These are phyloP conservation scores for Melanotaenia nigrans DNA, from an alignment of 2,797 vertebrate species.

Conservation along the genomic window DNA sequence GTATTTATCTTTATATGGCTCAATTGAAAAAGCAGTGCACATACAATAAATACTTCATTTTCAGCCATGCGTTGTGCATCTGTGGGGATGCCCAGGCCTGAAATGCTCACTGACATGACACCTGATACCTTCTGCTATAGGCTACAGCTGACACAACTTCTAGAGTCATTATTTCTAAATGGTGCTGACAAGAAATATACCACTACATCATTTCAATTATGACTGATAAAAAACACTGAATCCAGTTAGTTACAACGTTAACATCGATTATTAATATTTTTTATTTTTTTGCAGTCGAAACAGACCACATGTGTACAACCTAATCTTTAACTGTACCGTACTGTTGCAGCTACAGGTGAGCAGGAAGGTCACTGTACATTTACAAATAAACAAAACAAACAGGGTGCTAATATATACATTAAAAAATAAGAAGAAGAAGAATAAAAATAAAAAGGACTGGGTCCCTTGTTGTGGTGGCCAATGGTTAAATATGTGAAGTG, in stretches of 20 bases:
- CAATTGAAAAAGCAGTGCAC: background rate
- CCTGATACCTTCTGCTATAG: background rate
- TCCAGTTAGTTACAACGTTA: background rate
- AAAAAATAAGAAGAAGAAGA: no score
- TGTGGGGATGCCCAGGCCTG: slow-evolving; percentile 1
- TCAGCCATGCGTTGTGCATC: slow-evolving; percentile 28
- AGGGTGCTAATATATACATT: no score
- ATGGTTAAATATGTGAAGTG: background rate
- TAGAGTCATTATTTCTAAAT: background rate
- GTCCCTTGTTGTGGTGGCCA: background rate
- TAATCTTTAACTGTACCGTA: background rate
- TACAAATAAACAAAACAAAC: background rate
- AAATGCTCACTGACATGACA: slow-evolving; percentile 23
- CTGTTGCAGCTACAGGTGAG: slow-evolving; percentile 40
- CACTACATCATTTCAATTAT: background rate
- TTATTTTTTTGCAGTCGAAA: background rate
- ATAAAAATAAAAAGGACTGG: background rate
- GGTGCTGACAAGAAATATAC: background rate
- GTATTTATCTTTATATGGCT: background rate
- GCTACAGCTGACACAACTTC: background rate
- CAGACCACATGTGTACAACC: background rate
- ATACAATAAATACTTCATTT: background rate
- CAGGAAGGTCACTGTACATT: slow-evolving; percentile 49
- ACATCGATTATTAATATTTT: background rate
- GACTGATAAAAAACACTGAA: background rate